Evolutionary conservation across 1,140 invertebrate genomes (phyloP).

Genomic region (Formica exsecta): DNA sequence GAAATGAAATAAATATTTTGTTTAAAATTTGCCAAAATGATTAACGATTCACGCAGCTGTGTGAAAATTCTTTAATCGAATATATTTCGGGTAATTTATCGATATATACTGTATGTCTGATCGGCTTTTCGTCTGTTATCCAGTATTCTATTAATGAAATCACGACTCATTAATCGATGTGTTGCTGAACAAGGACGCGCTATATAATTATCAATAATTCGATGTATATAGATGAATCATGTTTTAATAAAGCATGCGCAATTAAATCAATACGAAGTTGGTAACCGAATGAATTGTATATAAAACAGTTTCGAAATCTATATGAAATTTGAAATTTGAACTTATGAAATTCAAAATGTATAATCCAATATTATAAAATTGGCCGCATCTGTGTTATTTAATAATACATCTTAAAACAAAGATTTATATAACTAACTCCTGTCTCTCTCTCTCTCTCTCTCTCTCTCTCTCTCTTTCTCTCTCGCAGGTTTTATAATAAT

Average conservation of each 20-base stretch:
- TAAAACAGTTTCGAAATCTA: conserved; percentile 23
- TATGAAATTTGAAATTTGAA: conserved; percentile 14
- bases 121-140: conserved; percentile 38
- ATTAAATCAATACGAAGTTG: conserved; percentile 38
- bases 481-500: neutral
- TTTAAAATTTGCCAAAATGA: neutral
- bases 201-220: conserved; percentile 56
- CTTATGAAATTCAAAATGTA: neutral
- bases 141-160: conserved; percentile 58
- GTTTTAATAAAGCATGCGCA: conserved; percentile 53
- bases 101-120: neutral
- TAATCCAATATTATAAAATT: neutral
- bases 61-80: conserved; percentile 47
- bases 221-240: conserved; percentile 42
- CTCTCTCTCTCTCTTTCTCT: too few relatives aligned
- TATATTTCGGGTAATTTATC: conserved; percentile 54
- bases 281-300: conserved; percentile 3
- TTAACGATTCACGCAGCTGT: conserved; percentile 4
- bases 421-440: neutral
- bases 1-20: neutral
- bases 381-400: neutral
- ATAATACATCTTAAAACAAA: neutral
- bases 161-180: conserved; percentile 54
- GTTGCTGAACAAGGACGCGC: conserved; percentile 9
- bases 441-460: too few relatives aligned